These are phyloP conservation scores for Chiloscyllium punctatum DNA, from an alignment of 2,797 vertebrate species.

Conservation along the genomic window DNA sequence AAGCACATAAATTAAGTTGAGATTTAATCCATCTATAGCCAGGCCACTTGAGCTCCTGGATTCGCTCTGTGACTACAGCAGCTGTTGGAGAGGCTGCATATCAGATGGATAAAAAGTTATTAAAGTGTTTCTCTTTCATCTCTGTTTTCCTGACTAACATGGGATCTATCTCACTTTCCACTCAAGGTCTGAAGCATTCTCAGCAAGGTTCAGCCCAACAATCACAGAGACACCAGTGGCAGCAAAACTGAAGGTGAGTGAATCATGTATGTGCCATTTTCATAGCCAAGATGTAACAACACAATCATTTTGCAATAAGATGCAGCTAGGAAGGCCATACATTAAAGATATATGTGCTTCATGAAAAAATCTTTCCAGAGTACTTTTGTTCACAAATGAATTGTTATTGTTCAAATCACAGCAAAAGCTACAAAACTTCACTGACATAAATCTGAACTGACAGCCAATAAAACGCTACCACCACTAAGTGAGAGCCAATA, in stretches of 20 bases:
- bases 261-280: background rate
- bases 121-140: slow-evolving; percentile 26
- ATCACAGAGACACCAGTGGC: background rate
- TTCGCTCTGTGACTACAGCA: slow-evolving; percentile 3
- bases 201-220: background rate
- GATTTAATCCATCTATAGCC: slow-evolving; percentile 21
- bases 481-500: background rate
- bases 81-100: background rate
- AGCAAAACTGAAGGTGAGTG: background rate
- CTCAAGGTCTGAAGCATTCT: background rate
- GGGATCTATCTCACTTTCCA: background rate
- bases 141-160: background rate
- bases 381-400: background rate
- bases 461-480: background rate
- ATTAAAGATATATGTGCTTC: background rate
- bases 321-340: background rate
- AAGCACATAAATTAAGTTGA: slow-evolving; percentile 26
- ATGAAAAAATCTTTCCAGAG: background rate
- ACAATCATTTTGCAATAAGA: background rate
- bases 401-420: background rate
- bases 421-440: background rate
- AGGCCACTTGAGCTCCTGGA: background rate
- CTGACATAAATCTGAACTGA: background rate
- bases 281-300: background rate
- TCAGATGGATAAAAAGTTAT: slow-evolving; percentile 26